These are phyloP conservation scores for Vandiemenella viatica DNA, from an alignment of 2,888 invertebrate species.

Conservation along the genomic window DNA sequence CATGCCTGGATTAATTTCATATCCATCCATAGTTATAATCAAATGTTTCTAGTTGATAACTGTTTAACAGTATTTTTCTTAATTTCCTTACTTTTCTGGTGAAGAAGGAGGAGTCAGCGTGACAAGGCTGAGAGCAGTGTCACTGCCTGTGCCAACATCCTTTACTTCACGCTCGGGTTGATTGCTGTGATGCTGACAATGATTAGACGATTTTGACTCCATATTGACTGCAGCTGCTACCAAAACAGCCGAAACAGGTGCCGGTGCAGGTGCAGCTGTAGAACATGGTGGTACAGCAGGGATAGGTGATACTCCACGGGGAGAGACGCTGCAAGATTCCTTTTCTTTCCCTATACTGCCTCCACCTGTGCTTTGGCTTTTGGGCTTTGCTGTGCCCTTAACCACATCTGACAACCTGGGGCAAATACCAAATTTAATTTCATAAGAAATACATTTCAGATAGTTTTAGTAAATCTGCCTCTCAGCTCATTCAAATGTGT, in stretches of 20 bases:
- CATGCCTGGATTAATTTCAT: too few species aligned
- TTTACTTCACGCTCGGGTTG: conserved; percentile 8
- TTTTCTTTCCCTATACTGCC: conserved; percentile 29
- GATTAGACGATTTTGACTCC: conserved; percentile 19
- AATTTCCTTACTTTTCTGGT: conserved; percentile 41
- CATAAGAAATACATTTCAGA: too few species aligned
- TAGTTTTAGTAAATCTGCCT: too few species aligned
- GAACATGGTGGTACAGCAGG: neutral
- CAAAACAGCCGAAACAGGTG: conserved; percentile 9
- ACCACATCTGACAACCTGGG: conserved; percentile 49
- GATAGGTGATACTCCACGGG: conserved; percentile 10
- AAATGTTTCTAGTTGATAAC: too few species aligned
- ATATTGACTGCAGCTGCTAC: conserved; percentile 7
- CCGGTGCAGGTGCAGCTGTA: neutral
- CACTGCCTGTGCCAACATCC: conserved; percentile 8
- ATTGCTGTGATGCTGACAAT: neutral
- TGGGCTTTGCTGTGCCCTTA: conserved; percentile 51
- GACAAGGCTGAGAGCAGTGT: conserved; percentile 27
- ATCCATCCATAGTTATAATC: too few species aligned
- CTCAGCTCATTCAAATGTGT: too few species aligned
- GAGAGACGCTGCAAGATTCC: conserved; percentile 15
- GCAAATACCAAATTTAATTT: too few species aligned
- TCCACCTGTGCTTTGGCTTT: conserved; percentile 18
- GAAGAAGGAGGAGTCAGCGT: conserved; percentile 41
- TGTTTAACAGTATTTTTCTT: too few species aligned